Evolutionary conservation across 2,888 invertebrate genomes (phyloP), one percentile per base, ranked within the genome.

Genomic region (Pinctada fucata): DNA sequence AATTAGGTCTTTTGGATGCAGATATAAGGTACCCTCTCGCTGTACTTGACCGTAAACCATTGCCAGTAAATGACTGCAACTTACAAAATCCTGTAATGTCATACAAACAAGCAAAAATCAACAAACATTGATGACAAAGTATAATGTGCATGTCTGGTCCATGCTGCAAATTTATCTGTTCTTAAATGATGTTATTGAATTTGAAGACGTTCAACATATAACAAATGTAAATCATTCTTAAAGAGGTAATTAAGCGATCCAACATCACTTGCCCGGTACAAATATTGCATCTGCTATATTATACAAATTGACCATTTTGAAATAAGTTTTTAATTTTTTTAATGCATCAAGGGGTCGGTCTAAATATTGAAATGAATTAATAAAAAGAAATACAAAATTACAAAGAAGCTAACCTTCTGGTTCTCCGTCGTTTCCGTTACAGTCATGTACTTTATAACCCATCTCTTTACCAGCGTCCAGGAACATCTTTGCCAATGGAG

Each of bases 381-480:
- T 58, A 58, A 10, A 58, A 58, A 58, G 58, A 13, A 58, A 13
- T 6, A 6, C 58, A 58, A 13, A 58, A 10, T 58, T 58, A 10
- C 58, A 58, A 58, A 58, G 58, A 6, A 58, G 16, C n/a, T 10
- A 51, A 77, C 77, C 79, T 76, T 67, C 69, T 94, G 91, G 90
- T 76, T 88, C 79, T 51, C 86, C 84, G 58, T 88, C 81, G 58
- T 84, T 88, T 79, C 92, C 91, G 87, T 94, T 94, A 68, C 94
- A 89, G 85, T 94, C 93, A 69, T 93, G 84, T 63, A 92, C 87
- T 2, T 91, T 84, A 88, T 94, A 94, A 63, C 94, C 94, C 85
- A 96, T 91, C 91, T 94, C 94, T 87, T 93, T 90, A 10, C 94
- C 94, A 67, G 95, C 95, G 72, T 94, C 88, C 2, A 89, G 76